Conservation (phyloP, 2,113 vertebrate species). For the Verasper variegatus region DNA sequence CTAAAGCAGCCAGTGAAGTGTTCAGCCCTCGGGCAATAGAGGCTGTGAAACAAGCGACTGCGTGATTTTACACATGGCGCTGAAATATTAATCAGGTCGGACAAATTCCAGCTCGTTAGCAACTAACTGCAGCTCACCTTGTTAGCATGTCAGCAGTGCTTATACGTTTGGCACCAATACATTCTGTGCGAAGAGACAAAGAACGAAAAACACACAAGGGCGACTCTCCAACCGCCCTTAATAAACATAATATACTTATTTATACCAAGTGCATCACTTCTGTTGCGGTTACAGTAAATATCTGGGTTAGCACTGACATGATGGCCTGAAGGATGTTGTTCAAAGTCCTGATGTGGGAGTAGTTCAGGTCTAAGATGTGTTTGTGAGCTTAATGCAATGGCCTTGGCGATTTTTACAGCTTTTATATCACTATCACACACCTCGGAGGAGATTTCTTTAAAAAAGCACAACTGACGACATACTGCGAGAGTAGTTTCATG, state of each 20-base stretch:
- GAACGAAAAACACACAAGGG: not conserved
- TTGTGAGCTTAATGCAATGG: constrained; percentile 5
- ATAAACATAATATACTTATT: not conserved
- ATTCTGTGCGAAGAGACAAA: not conserved
- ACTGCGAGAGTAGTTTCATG: not conserved
- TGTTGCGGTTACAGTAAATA: not conserved
- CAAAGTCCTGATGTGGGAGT: not conserved
- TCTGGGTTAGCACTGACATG: not conserved
- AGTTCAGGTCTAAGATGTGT: not conserved
- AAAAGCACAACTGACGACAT: not conserved
- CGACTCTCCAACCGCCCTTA: not conserved
- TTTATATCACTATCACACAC: not conserved
- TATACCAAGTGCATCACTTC: not conserved
- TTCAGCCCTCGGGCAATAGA: not conserved
- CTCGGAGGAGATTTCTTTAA: not conserved
- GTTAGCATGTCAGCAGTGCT: not conserved
- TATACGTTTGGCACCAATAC: not conserved
- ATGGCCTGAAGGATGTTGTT: not conserved
- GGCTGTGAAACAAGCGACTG: constrained; percentile 3
- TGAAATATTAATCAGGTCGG: not conserved
- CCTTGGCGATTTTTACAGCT: not conserved
- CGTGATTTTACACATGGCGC: constrained; percentile 1
- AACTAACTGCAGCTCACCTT: not conserved
- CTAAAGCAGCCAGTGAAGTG: constrained; percentile 6
- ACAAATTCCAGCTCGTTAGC: constrained; percentile 3